These are phyloP conservation scores for Diloba caeruleocephala DNA, from an alignment of 2,888 invertebrate species.

Conservation along the genomic window DNA sequence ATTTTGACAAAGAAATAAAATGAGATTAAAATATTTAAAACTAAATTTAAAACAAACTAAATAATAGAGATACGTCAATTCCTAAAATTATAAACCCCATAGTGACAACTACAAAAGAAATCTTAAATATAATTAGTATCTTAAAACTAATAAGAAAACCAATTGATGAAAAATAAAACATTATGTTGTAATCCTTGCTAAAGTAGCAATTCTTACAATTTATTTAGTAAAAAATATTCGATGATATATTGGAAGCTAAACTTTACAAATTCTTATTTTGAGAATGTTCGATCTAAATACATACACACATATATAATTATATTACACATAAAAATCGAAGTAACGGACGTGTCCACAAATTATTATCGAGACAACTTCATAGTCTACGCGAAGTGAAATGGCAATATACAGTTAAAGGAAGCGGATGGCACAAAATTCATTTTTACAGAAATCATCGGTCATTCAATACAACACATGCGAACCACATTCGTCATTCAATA, in stretches of 20 bases:
- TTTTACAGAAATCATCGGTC: constrained; percentile 69
- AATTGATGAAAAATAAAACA: constrained; percentile 15
- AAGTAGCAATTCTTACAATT: constrained; percentile 14
- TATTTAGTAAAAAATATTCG: constrained; percentile 39
- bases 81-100: constrained; percentile 50
- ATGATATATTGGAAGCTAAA: constrained; percentile 47
- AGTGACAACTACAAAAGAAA: constrained; percentile 48
- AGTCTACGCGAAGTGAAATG: constrained; percentile 64
- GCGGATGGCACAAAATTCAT: constrained; percentile 83
- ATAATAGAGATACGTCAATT: constrained; percentile 53
- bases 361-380: constrained; percentile 56
- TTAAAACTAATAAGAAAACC: constrained; percentile 37
- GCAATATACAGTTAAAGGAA: constrained; percentile 82
- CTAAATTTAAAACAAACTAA: constrained; percentile 43
- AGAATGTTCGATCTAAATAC: constrained; percentile 64
- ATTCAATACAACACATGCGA: constrained; percentile 64
- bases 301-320: constrained; percentile 64
- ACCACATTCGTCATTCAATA: constrained; percentile 68
- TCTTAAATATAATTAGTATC: constrained; percentile 41
- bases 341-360: constrained; percentile 79
- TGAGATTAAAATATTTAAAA: constrained; percentile 55
- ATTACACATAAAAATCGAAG: constrained; percentile 67
- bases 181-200: constrained; percentile 26
- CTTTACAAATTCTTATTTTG: constrained; percentile 52
- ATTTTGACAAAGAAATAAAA: constrained; percentile 53